Evolutionary conservation across 23 tunicate species (phyloP).

Genomic region (Corella eumyota): DNA sequence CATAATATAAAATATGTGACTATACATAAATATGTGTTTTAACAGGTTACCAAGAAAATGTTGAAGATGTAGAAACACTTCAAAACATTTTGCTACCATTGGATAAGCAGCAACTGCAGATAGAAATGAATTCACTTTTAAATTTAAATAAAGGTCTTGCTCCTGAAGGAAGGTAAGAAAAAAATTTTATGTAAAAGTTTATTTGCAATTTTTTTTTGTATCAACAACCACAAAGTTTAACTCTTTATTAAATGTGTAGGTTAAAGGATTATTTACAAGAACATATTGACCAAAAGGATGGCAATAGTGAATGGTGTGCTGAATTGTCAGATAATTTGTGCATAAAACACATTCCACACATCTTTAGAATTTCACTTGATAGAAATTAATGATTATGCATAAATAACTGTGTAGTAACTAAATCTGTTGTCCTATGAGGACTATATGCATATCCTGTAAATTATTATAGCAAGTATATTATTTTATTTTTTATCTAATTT

Average conservation of each 20-base stretch:
- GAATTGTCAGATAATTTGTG: constrained; percentile 8
- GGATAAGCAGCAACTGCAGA: constrained; percentile 8
- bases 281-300: neutral
- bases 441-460: too few relatives aligned
- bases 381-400: too few relatives aligned
- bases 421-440: too few relatives aligned
- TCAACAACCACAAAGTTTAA: too few relatives aligned
- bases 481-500: too few relatives aligned
- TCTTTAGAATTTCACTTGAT: constrained; percentile 6
- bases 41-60: neutral
- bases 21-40: neutral
- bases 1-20: too few relatives aligned
- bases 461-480: too few relatives aligned
- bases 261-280: constrained; percentile 7
- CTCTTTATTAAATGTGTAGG: too few relatives aligned
- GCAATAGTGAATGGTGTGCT: constrained; percentile 1
- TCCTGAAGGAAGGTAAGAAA: constrained; percentile 9
- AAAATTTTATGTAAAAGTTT: too few relatives aligned
- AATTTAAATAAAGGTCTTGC: constrained; percentile 5
- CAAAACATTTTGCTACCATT: neutral
- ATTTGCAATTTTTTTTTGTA: too few relatives aligned
- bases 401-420: too few relatives aligned
- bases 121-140: constrained; percentile 28
- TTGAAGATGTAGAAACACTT: neutral
- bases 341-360: constrained; percentile 10